Base-by-base conservation (phyloP, 2,113 vertebrate genomes). In the Girardinichthys multiradiatus region DNA sequence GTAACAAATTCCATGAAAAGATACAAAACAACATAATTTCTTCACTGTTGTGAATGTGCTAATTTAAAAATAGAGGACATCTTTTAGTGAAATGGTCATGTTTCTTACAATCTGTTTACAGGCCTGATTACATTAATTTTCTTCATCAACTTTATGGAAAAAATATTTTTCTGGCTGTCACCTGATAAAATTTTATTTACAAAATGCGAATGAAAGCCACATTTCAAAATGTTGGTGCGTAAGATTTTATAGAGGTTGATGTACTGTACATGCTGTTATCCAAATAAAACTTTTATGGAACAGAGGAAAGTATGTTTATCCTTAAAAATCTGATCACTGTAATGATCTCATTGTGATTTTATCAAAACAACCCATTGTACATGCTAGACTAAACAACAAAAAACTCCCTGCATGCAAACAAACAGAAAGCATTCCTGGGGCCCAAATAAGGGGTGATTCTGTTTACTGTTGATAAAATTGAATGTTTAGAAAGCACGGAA, bases 381-480 rank as follows among this genome's bases (percentile, higher is more conserved):
- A 84, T 74, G 59, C 75, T 86, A 89, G 58, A 90, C 81, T 76
- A 87, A 85, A 89, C 82, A 87, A 76, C 65, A 61, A 37, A 61
- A 72, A 61, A 26, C 28, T 39, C 7, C 42, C 62, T 58, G 27
- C 42, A 79, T 70, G 81, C 74, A 87, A 85, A 80, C 72, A 62
- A 82, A 45, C 68, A 69, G 26, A 29, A 61, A 48, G 62, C 70
- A 77, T 62, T 80, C 78, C 72, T 77, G 68, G 83, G 79, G 54
- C 74, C 76, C 69, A 86, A 90, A 90, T 85, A 91, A 79, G 42
- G 12, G 63, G 58, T 74, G 79, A 84, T 90, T 83, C 74, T 90
- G 89, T 91, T 92, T 90, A 86, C 74, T 72, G 62, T 67, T 79
- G 75, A 88, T 87, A 78, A 69, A 76, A 73, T 70, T 54, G 73